Evolutionary conservation across 2,113 vertebrate genomes (phyloP).

Genomic region (Trachemys scripta): DNA sequence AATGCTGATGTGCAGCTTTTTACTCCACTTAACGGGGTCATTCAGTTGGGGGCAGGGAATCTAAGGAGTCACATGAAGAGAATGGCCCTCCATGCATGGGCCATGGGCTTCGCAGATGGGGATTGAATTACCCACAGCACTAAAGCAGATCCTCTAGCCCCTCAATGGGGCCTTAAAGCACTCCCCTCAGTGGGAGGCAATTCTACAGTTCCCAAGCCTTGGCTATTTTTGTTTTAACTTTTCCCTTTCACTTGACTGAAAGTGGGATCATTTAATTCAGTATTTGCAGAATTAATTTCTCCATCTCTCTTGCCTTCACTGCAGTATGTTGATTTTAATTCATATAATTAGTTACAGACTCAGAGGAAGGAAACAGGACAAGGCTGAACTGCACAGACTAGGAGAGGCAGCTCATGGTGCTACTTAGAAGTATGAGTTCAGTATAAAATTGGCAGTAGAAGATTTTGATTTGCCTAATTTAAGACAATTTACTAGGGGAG

Average conservation of each 20-base stretch:
- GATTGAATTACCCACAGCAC: background rate
- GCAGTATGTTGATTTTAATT: background rate
- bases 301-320: too few species aligned
- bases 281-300: background rate
- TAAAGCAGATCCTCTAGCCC: background rate
- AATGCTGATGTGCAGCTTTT: background rate
- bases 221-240: background rate
- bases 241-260: background rate
- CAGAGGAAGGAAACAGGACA: background rate
- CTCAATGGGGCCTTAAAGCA: background rate
- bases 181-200: background rate
- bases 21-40: background rate
- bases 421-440: background rate
- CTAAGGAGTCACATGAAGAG: background rate
- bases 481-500: background rate
- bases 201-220: background rate
- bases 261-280: background rate
- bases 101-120: background rate
- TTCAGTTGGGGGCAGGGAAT: background rate
- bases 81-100: background rate
- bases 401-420: background rate
- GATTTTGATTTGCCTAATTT: background rate
- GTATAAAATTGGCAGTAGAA: background rate
- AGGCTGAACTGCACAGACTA: fast-evolving
- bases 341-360: background rate